Percentiles rank a stretch among this genome's conserved stretches.
These are phyloP conservation scores for Pyrgilauda ruficollis DNA, from an alignment of 2,113 vertebrate species.

Conservation along the genomic window DNA sequence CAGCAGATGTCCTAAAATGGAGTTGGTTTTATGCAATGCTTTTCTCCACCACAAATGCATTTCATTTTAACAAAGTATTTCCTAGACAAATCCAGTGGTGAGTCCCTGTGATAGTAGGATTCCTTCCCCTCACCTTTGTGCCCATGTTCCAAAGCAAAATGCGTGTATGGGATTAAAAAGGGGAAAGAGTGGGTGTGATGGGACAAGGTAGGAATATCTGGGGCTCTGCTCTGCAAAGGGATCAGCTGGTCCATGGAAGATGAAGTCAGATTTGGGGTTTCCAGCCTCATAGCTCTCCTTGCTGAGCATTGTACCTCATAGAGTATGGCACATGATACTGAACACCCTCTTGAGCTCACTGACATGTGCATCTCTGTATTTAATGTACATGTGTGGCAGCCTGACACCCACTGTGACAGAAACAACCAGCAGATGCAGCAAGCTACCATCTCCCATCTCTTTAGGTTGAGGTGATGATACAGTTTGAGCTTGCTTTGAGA, in stretches of 20 bases:
- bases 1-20: not conserved
- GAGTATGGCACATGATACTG: not conserved
- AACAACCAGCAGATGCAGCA: not conserved
- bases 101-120: not conserved
- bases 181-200: fast-evolving
- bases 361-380: not conserved
- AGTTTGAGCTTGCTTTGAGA: not conserved
- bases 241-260: not conserved
- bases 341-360: not conserved
- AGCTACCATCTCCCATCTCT: not conserved
- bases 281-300: not conserved
- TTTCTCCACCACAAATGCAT: not conserved
- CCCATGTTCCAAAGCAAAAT: not conserved
- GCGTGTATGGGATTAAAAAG: not conserved
- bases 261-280: not conserved
- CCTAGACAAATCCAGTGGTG: not conserved
- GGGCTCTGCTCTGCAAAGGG: not conserved
- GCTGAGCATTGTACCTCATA: not conserved
- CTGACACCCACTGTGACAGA: not conserved
- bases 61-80: not conserved
- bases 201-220: not conserved
- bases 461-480: not conserved
- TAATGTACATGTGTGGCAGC: not conserved
- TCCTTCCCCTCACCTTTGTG: not conserved
- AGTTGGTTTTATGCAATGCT: not conserved